Evolutionary conservation across 2,113 vertebrate genomes (phyloP).

Genomic region (Rostratula benghalensis): DNA sequence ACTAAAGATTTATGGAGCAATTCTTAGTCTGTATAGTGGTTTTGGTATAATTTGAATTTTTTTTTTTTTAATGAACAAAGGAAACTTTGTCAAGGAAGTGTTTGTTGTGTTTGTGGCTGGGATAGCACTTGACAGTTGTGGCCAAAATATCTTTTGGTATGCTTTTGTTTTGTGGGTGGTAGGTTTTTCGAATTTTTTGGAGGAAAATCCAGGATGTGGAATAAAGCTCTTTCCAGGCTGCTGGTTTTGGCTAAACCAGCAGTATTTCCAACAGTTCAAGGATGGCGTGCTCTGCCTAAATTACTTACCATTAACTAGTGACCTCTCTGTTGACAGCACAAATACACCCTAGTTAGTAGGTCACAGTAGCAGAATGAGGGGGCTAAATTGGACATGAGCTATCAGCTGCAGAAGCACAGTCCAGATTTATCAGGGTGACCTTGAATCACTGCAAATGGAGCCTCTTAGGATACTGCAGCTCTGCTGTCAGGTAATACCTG

Average conservation of each 20-base stretch:
- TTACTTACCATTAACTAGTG: not conserved
- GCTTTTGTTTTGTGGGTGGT: not conserved
- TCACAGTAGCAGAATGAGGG: constrained; percentile 33
- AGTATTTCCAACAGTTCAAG: not conserved
- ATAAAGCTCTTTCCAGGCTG: not conserved
- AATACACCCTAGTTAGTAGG: constrained; percentile 18
- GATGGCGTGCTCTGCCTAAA: not conserved
- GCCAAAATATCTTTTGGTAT: not conserved
- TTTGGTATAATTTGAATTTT: not conserved
- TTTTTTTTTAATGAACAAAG: not conserved
- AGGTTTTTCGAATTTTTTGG: not conserved
- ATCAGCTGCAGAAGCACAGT: constrained; percentile 54
- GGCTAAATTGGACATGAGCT: constrained; percentile 34
- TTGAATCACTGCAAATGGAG: constrained; percentile 67
- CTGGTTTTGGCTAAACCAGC: not conserved
- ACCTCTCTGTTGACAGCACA: constrained; percentile 8
- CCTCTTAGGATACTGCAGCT: constrained; percentile 67
- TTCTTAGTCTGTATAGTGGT: not conserved
- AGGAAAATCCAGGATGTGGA: not conserved
- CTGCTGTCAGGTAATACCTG: constrained; percentile 66
- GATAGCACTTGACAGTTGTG: not conserved
- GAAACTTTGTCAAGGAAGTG: not conserved
- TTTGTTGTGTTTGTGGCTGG: not conserved
- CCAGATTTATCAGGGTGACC: constrained; percentile 67
- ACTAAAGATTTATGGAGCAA: not conserved